A percentile compares a stretch with the other conserved stretches of the same genome.
Evolutionary conservation across 2,797 vertebrate genomes (phyloP).

Genomic region (Melanogrammus aeglefinus): DNA sequence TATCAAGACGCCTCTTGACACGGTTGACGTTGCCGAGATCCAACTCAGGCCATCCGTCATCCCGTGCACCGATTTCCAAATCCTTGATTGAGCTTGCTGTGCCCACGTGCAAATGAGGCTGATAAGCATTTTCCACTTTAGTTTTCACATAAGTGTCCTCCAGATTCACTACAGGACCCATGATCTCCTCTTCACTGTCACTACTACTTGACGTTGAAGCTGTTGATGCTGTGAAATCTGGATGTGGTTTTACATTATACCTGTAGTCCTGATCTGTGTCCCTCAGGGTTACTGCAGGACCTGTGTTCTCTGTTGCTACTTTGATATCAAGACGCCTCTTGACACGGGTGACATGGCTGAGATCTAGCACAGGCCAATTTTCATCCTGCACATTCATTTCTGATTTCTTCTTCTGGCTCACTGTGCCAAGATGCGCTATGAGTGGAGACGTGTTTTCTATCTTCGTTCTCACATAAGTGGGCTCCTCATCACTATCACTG

Average conservation of each 20-base stretch:
- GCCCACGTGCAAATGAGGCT: neutral
- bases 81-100: neutral
- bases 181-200: neutral
- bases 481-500: constrained; percentile 17
- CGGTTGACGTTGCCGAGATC: neutral
- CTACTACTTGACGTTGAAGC: neutral
- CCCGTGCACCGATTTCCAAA: neutral
- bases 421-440: neutral
- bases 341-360: neutral
- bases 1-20: neutral
- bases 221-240: neutral
- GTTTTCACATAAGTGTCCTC: too few species aligned
- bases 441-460: neutral
- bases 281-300: neutral
- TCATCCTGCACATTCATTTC: neutral
- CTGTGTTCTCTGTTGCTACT: neutral
- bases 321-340: neutral
- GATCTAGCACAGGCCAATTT: neutral
- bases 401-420: neutral
- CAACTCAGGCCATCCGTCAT: neutral
- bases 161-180: too few species aligned
- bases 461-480: neutral
- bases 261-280: constrained; percentile 1
- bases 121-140: too few species aligned
- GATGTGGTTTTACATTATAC: neutral